A percentile compares a stretch with the other conserved stretches of the same genome.
Evolutionary conservation across 2,888 invertebrate genomes (phyloP).

Genomic region (Theristus sp.): DNA sequence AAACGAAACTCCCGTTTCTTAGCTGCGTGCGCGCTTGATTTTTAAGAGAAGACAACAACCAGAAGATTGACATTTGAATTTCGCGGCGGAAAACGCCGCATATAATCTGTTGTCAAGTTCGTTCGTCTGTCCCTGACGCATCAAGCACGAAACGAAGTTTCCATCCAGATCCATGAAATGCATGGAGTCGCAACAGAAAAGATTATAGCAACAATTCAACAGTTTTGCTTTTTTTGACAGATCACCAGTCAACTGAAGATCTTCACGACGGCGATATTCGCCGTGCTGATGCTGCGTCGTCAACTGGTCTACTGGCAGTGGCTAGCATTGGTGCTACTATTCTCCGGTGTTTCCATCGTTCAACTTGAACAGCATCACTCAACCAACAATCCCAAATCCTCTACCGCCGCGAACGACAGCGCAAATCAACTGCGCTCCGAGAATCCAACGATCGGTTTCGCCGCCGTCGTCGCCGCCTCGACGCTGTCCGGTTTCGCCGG

Average conservation of each 20-base stretch:
- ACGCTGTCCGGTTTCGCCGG: constrained; percentile 86
- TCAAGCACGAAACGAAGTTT: no score
- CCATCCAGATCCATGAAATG: no score
- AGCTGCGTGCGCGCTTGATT: no score
- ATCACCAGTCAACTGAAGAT: constrained; percentile 34
- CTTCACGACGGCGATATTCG: constrained; percentile 32
- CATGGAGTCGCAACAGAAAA: no score
- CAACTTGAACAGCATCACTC: constrained; percentile 26
- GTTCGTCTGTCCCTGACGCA: no score
- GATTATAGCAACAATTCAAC: no score
- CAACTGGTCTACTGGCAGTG: constrained; percentile 28
- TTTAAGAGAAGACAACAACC: no score
- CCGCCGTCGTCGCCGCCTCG: constrained; percentile 65
- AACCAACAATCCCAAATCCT: constrained; percentile 4
- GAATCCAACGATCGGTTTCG: constrained; percentile 31
- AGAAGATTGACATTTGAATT: no score
- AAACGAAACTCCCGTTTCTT: no score
- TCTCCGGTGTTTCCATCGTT: constrained; percentile 34
- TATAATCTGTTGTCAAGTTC: no score
- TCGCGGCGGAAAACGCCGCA: no score
- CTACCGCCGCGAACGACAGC: background rate
- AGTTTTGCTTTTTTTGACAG: constrained; percentile 22
- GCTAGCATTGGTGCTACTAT: constrained; percentile 22
- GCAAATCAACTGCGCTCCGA: constrained; percentile 5
- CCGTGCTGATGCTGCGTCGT: constrained; percentile 29